These are phyloP conservation scores for Pelobates cultripes DNA, from an alignment of 2,797 vertebrate species.

Conservation along the genomic window DNA sequence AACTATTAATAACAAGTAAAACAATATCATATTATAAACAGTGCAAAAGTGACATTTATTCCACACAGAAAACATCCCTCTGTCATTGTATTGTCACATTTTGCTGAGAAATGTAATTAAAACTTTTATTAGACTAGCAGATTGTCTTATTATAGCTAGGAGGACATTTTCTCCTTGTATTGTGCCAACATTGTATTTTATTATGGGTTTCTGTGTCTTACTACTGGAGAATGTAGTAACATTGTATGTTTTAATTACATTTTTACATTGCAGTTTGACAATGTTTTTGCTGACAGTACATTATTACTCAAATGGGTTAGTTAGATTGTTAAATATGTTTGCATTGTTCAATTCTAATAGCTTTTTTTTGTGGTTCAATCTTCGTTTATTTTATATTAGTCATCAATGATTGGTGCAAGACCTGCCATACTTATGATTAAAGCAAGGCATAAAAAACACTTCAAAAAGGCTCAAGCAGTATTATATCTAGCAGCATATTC, in stretches of 20 bases:
- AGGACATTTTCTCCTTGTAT: not conserved
- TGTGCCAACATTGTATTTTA: not conserved
- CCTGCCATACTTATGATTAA: no score
- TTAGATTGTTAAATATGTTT: not conserved
- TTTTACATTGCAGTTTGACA: not conserved
- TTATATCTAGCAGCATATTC: no score
- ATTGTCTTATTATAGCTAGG: not conserved
- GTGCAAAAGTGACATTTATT: not conserved
- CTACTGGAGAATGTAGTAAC: not conserved
- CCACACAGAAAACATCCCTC: not conserved
- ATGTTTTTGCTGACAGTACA: not conserved
- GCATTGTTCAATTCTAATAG: not conserved
- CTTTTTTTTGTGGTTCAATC: not conserved
- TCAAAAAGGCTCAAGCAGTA: no score
- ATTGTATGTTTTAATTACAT: not conserved
- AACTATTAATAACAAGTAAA: not conserved
- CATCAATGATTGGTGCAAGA: no score
- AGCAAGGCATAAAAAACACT: no score
- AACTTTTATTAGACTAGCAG: conserved; percentile 10
- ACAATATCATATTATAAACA: not conserved
- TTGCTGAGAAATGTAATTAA: conserved; percentile 3
- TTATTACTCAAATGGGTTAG: not conserved
- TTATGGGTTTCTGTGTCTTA: not conserved
- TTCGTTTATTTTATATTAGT: not conserved
- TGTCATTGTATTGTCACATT: not conserved